Evolutionary conservation across 2,888 invertebrate species (phyloP), one percentile per base, ranked within the genome.

Genomic region (Emesis russula): DNA sequence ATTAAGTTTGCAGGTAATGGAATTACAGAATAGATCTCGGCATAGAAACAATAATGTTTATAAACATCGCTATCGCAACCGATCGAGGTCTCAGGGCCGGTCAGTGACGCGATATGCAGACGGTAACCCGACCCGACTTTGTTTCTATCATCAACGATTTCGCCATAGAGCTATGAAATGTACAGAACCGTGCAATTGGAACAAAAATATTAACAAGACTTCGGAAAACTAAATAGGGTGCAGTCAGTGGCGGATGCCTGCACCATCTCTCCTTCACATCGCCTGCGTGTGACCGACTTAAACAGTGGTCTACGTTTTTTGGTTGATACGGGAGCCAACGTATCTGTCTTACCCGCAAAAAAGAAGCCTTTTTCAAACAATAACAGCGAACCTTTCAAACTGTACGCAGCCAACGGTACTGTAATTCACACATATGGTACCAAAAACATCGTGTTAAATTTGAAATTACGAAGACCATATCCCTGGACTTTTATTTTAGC

Each of bases 361-460:
- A 36, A 36, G 6, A 36, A 36, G 36, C 36, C 36, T 25, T 25
- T 25, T 25, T 25, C 25, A 25, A 3, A 15, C 53, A 25, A 25
- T 25, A 25, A 25, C 18, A 33, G 25, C 15, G 15, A 76, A 13
- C 48, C 53, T 36, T 82, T 75, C 68, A 81, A 78, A 66, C 15
- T 86, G 25, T 79, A 79, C 74, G 86, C 86, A 18, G 86, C 79
- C 3, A 82, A 86, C 38, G 86, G 86, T 44, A 79, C 77, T 4
- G 38, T n/a, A 31, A 86, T 82, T 25, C 18, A 36, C 6, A 86
- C 86, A 6, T 84, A 74, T 25, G 84, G 81, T n/a, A 73, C 48
- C 3, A 87, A 81, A 63, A 48, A 38, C 18, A 58, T 87, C 53
- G 79, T 70, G n/a, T 71, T 84, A 71, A 73, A 80, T 41, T 80